Base-by-base conservation (phyloP, 2,888 invertebrate genomes). In the Idaea aversata region DNA sequence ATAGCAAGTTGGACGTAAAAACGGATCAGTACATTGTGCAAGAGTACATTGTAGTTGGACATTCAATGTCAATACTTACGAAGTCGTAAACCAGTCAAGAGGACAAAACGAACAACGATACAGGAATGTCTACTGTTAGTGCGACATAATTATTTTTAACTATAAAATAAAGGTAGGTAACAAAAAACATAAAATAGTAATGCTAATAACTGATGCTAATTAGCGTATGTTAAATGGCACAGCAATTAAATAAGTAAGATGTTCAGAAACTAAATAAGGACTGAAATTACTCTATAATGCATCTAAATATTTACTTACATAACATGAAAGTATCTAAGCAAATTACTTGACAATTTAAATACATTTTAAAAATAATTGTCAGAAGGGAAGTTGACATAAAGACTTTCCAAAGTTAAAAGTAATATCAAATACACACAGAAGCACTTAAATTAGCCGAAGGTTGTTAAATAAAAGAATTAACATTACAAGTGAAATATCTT, bases 391-490 rank as follows among this genome's bases (percentile, higher is more conserved):
- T 13, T 0, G 47, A 47, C 47, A 65, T 67, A 71, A 72, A 72
- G 57, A 65, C 66, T 67, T 67, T 67, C 36, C 61, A 67, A 72
- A 70, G 68, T 68, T 65, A 64, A 67, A 71, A 64, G 47, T 13
- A 69, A 67, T 65, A 63, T 66, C 70, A 67, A 73, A 75, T 65
- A 63, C 62, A 65, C 7, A 47, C 47, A 47, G 7, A 47, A 47
- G 47, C 47, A 47, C 7, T 13, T 47, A 47, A 70, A 82, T 88
- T 88, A 88, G 84, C 88, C 71, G 70, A 74, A 77, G 79, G 75
- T 77, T 81, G 87, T 83, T 85, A 91, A 91, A 78, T 85, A 83
- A 82, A 74, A 77, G 83, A 88, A 90, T 90, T 88, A 90, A 87
- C 90, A 82, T 78, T 73, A 72, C 72, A 72, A 79, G 77, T 74